Evolutionary conservation across 2,797 vertebrate species (phyloP).

Genomic region (Meda fulgida): DNA sequence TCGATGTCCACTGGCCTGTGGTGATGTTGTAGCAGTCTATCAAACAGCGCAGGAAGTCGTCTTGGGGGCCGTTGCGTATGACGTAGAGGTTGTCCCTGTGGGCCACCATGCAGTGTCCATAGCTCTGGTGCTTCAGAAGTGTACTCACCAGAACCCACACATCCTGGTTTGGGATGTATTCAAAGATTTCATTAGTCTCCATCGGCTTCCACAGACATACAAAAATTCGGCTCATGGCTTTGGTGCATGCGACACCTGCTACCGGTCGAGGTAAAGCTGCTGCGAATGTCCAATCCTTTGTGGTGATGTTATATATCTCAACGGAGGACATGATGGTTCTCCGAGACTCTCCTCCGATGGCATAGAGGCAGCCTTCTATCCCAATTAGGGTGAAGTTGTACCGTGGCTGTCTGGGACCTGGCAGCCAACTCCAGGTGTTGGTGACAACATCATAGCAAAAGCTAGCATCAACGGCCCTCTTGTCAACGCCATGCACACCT

Average conservation of each 20-base stretch:
- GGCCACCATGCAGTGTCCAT: conserved; percentile 91
- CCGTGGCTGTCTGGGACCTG: conserved; percentile 86
- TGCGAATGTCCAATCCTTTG: conserved; percentile 80
- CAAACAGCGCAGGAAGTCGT: conserved; percentile 89
- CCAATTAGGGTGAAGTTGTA: conserved; percentile 87
- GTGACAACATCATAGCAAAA: conserved; percentile 86
- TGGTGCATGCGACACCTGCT: conserved; percentile 77
- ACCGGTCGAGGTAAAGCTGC: conserved; percentile 83
- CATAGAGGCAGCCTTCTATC: conserved; percentile 84
- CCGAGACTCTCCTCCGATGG: conserved; percentile 86
- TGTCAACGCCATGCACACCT: conserved; percentile 85
- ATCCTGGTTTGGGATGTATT: conserved; percentile 77
- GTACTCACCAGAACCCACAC: conserved; percentile 82
- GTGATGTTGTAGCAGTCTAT: conserved; percentile 91
- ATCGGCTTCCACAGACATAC: conserved; percentile 89
- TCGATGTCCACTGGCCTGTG: conserved; percentile 86
- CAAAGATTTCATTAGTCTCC: conserved; percentile 85
- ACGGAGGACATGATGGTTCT: conserved; percentile 83
- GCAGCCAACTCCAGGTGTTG: conserved; percentile 83
- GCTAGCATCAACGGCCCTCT: conserved; percentile 85
- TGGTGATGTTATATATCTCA: conserved; percentile 80
- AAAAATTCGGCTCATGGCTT: conserved; percentile 85
- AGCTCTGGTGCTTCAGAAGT: conserved; percentile 86
- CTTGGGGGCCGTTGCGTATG: conserved; percentile 88
- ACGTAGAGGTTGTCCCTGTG: conserved; percentile 90